Evolutionary conservation across 2,888 invertebrate species (phyloP), one percentile per base, ranked within the genome.

Genomic region (Drosophila meridiana): DNA sequence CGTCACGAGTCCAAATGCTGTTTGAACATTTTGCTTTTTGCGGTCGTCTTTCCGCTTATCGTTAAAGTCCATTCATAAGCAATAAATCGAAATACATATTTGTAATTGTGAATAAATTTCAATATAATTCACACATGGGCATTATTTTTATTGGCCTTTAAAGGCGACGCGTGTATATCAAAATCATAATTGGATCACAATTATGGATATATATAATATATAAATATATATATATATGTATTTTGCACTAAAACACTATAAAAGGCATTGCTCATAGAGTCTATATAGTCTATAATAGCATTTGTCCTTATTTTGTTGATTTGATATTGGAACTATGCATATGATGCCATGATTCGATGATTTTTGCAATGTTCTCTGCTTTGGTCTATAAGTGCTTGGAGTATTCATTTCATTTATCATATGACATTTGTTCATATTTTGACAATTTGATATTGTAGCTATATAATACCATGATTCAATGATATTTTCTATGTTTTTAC

Each of bases 21-120:
- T 14, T 57, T 20, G 4, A 34, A 14, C 14, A 34, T 8, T 55
- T 69, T 28, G 26, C 13, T 45, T 73, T 70, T 78, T 74, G 77
- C 74, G 58, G 64, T 61, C 30, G 38, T 45, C 58, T 60, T 80
- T 80, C 73, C 78, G 78, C 56, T 83, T 73, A 72, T 70, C 73
- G 68, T 72, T 56, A 63, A 72, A 59, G 48, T 32, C 72, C 53
- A 68, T 63, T 69, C 63, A 69, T 52, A 69, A 61, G 76, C 65
- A 60, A 79, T 76, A 76, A 79, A 76, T 78, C 48, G 67, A 68
- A 65, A 71, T 67, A 64, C 30, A 65, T 61, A 69, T 47, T 42
- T 56, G 66, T 71, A 71, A 76, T 76, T 76, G 68, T 64, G 58
- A 76, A 76, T 76, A 76, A 61, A 72, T 62, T 14, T 26, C 7